phyloP scores from a whole-genome alignment of 2,888 invertebrate genomes.

The Tachina grossa region DNA sequence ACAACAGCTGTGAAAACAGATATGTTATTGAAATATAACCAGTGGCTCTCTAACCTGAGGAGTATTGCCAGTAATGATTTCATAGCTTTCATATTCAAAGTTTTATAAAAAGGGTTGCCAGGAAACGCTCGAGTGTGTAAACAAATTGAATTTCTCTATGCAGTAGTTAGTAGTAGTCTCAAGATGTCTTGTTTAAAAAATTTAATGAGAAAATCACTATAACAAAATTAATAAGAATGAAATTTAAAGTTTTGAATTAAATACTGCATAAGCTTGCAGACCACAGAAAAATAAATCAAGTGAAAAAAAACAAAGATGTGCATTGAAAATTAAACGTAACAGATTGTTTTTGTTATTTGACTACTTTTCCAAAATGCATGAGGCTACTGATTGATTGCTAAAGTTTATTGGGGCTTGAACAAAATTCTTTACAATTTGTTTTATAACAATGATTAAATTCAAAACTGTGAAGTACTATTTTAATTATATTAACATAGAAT shows the following conservation, averaged over 20 bases:
- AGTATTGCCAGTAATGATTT: neutral
- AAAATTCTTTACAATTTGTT: too few species aligned
- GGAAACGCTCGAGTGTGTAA: conserved; percentile 43
- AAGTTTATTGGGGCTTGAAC: too few species aligned
- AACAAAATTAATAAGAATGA: neutral
- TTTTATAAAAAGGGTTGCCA: conserved; percentile 56
- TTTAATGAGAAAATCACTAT: neutral
- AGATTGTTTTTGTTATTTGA: too few species aligned
- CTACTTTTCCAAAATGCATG: too few species aligned
- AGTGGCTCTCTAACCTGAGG: neutral
- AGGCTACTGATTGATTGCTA: too few species aligned
- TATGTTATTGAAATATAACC: neutral
- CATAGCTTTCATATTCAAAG: neutral
- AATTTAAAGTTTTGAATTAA: neutral
- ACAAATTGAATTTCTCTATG: conserved; percentile 25
- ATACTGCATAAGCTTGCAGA: neutral
- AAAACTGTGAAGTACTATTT: too few species aligned
- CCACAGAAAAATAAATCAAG: neutral
- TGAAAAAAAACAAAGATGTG: neutral
- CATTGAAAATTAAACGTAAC: too few species aligned
- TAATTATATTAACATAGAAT: too few species aligned
- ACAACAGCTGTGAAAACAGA: conserved; percentile 49
- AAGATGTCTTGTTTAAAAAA: neutral
- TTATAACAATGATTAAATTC: too few species aligned
- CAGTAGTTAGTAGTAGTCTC: neutral